Evolutionary conservation across 2,797 vertebrate species (phyloP).

Genomic region (Girardinus metallicus): DNA sequence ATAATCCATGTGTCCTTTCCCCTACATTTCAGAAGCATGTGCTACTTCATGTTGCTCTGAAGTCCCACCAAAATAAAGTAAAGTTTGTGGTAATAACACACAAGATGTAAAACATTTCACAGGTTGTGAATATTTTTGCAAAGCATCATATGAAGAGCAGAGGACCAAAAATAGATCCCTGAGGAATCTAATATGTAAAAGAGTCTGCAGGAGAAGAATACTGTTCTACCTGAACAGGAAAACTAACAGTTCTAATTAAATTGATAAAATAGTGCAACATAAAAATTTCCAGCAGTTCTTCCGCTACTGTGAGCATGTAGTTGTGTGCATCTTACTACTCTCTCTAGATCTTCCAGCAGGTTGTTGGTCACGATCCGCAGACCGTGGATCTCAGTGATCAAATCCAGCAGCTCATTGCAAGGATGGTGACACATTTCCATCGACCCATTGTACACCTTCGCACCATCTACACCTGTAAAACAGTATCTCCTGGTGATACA

Average conservation of each 20-base stretch:
- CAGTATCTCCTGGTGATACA: not conserved
- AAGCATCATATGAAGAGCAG: not conserved
- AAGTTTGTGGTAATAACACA: not conserved
- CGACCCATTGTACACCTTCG: constrained; percentile 70
- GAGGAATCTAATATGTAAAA: not conserved
- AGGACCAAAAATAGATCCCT: not conserved
- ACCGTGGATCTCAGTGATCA: constrained; percentile 87
- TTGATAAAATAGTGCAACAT: not conserved
- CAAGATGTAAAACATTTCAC: not conserved
- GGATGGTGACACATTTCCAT: constrained; percentile 86
- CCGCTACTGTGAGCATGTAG: not conserved
- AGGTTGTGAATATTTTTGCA: not conserved
- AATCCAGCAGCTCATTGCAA: constrained; percentile 88
- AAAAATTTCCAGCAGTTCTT: not conserved
- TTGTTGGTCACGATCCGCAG: constrained; percentile 86
- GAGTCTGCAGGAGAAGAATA: not conserved
- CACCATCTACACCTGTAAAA: constrained; percentile 52
- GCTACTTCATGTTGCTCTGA: not conserved
- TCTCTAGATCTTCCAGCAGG: constrained; percentile 89
- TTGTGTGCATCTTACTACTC: constrained; percentile 84
- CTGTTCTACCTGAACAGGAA: not conserved
- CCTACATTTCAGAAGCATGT: not conserved
- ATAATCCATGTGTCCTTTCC: not conserved
- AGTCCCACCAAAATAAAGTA: not conserved
- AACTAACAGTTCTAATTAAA: not conserved